Conservation (phyloP, 2,888 invertebrate genomes). For the Hartigia nigra region DNA sequence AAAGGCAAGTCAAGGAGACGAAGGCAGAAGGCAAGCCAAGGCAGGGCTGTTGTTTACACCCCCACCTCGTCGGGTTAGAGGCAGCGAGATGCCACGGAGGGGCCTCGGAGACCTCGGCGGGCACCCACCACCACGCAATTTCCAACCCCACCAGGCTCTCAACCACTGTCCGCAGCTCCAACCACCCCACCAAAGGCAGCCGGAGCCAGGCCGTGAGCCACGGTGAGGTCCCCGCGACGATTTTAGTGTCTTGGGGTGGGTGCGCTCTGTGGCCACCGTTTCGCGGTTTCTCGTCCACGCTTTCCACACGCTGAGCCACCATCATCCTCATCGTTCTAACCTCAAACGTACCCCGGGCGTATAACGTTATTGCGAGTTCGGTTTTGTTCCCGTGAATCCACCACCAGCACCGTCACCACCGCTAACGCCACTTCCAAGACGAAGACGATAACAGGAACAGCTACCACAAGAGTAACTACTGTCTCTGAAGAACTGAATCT, state of each 20-base stretch:
- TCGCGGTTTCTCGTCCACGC: slow-evolving; percentile 53
- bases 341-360: slow-evolving; percentile 30
- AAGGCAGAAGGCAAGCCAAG: slow-evolving; percentile 9
- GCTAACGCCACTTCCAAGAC: neutral
- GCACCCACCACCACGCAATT: slow-evolving; percentile 66
- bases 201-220: slow-evolving; percentile 60
- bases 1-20: neutral
- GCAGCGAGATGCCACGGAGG: slow-evolving; percentile 60
- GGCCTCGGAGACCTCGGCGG: slow-evolving; percentile 56
- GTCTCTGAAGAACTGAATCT: neutral
- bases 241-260: slow-evolving; percentile 66
- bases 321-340: neutral
- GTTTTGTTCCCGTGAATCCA: slow-evolving; percentile 27
- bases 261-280: slow-evolving; percentile 62
- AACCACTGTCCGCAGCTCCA: slow-evolving; percentile 66
- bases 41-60: slow-evolving; percentile 62
- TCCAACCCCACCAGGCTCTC: slow-evolving; percentile 66
- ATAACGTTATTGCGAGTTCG: slow-evolving; percentile 67
- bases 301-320: slow-evolving; percentile 60
- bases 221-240: slow-evolving; percentile 65
- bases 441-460: neutral
- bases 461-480: neutral
- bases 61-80: slow-evolving; percentile 59
- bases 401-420: neutral
- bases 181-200: slow-evolving; percentile 65